Conservation (phyloP, 2,888 invertebrate genomes). For the Apoda limacodes region DNA sequence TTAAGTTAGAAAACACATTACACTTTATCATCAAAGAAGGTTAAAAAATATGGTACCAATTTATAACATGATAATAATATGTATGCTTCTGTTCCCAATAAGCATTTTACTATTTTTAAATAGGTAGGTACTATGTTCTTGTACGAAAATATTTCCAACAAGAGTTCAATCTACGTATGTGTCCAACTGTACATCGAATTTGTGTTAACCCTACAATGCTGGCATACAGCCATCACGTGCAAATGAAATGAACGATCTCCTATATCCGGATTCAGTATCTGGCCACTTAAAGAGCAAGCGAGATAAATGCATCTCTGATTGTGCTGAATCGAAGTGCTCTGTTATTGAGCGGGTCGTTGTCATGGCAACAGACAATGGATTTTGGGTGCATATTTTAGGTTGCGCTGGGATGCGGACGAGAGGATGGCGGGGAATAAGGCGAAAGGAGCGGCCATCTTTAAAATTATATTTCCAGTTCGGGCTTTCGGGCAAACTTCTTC, state of each 20-base stretch:
- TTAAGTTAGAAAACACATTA: too few species aligned
- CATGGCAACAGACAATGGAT: constrained; percentile 69
- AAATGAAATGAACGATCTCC: constrained; percentile 41
- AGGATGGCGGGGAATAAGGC: constrained; percentile 38
- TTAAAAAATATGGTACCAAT: too few species aligned
- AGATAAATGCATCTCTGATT: constrained; percentile 54
- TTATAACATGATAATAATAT: too few species aligned
- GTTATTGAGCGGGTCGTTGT: constrained; percentile 64
- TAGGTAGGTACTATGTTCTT: too few species aligned
- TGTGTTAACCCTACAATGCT: constrained; percentile 56
- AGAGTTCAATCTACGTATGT: constrained; percentile 37
- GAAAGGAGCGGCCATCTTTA: constrained; percentile 64
- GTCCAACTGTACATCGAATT: constrained; percentile 28
- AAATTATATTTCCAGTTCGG: constrained; percentile 67
- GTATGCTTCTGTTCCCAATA: too few species aligned
- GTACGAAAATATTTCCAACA: constrained; percentile 52
- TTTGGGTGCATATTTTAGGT: constrained; percentile 71
- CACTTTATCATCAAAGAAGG: too few species aligned
- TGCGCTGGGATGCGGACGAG: constrained; percentile 47
- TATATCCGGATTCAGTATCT: constrained; percentile 51
- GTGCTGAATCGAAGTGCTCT: constrained; percentile 40
- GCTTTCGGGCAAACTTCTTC: constrained; percentile 55
- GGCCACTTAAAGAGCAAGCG: constrained; percentile 51
- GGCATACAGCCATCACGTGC: constrained; percentile 55
- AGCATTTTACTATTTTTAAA: too few species aligned